These are phyloP conservation scores for Drosophila pseudoananassae DNA, from an alignment of 1,140 invertebrate species.

Conservation along the genomic window DNA sequence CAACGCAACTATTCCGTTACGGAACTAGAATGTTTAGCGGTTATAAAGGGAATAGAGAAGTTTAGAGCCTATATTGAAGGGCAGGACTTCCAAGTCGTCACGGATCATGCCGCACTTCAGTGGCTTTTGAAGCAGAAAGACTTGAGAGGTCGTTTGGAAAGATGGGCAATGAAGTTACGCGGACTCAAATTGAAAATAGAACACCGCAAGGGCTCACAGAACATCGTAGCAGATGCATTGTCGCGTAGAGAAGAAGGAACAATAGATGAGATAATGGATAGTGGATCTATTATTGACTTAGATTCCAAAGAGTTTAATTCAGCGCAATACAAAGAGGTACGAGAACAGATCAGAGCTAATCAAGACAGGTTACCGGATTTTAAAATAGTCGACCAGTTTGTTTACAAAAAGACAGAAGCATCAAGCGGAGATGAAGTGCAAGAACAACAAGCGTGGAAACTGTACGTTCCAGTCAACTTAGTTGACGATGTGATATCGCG, in stretches of 20 bases:
- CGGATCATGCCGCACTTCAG: slow-evolving; percentile 31
- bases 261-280: too few relatives aligned
- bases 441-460: slow-evolving; percentile 20
- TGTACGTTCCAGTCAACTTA: slow-evolving; percentile 12
- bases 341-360: not conserved
- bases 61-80: slow-evolving; percentile 39
- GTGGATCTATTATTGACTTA: slow-evolving; percentile 11
- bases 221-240: not conserved
- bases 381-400: slow-evolving; percentile 8
- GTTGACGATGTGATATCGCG: not conserved
- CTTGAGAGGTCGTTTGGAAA: too few relatives aligned
- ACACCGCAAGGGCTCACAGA: too few relatives aligned
- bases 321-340: slow-evolving; percentile 11
- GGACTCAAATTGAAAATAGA: too few relatives aligned
- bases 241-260: too few relatives aligned
- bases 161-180: not conserved
- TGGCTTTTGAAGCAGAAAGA: slow-evolving; percentile 47
- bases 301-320: slow-evolving; percentile 8
- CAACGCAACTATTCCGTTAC: slow-evolving; percentile 42
- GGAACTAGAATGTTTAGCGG: slow-evolving; percentile 42
- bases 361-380: slow-evolving; percentile 22
- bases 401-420: slow-evolving; percentile 26
- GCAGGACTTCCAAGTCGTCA: slow-evolving; percentile 16
- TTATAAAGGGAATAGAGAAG: slow-evolving; percentile 24
- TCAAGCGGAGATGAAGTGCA: not conserved